Evolutionary conservation across 2,797 vertebrate species (phyloP), one percentile per base, ranked within the genome.

Genomic region (Artibeus lituratus): DNA sequence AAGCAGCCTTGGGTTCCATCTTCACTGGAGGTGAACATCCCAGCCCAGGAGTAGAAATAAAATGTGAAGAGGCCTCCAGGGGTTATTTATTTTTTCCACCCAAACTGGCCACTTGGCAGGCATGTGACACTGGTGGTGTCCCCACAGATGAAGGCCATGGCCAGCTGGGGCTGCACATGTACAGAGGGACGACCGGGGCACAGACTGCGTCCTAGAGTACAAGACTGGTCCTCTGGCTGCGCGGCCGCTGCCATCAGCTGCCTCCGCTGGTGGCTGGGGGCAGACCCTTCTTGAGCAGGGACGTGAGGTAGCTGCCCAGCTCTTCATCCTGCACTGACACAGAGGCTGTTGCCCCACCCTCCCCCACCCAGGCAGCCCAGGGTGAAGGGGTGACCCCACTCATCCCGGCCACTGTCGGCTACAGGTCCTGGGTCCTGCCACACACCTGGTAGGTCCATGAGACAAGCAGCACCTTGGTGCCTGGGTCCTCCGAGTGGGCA

Each of bases 391-490:
- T 26, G 53, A 42, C 37, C 82, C 67, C 26, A 2, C 19, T 32
- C 0, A 22, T 35, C 16, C 76, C 1, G 1, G 21, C 26, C 32
- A 1, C 84, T n/a, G 24, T 69, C 29, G 2, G 22, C 10, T 0
- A 2, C 22, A 6, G 16, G 21, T 7, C 69, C 18, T 0, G 22
- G 44, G 73, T 29, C 26, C 35, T 1, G 14, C 55, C 26, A 37
- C 97, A 80, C 84, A 99, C 99, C 99, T 99, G 99, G 94, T 99
- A 99, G 2, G 99, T 99, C 99, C 99, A 99, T 32, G 99, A 99
- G 0, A 99, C 99, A 2, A 99, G 98, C 76, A 99, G 98, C 70
- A 99, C 99, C 96, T 99, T 99, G 94, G 99, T 99, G 88, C 99
- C 98, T 10, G 99, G 97, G 51, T 99, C 99, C 91, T 99, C 99